Conservation (phyloP, 2,797 vertebrate genomes). For the Denticeps clupeoides region DNA sequence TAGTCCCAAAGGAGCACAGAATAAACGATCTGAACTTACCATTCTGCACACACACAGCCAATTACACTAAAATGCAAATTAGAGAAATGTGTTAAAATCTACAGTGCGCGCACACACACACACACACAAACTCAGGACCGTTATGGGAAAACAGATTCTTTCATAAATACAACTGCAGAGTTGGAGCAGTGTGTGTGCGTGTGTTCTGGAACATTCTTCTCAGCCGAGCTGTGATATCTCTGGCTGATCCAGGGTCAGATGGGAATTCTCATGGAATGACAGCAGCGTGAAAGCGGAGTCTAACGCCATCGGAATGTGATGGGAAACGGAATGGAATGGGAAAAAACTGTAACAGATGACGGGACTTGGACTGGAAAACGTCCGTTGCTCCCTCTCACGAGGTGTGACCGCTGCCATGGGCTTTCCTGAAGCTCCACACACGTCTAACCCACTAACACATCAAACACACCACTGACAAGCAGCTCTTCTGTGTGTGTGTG, state of each 20-base stretch:
- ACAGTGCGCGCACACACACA: constrained; percentile 10
- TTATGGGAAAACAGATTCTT: constrained; percentile 29
- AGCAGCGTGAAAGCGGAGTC: background rate
- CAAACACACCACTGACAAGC: too few relatives aligned
- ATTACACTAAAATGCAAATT: constrained; percentile 45
- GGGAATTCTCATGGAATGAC: constrained; percentile 12
- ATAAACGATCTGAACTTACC: constrained; percentile 42
- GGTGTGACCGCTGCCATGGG: constrained; percentile 7
- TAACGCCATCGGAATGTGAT: constrained; percentile 1
- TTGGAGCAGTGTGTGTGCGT: background rate
- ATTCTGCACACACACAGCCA: constrained; percentile 33
- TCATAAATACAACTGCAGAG: constrained; percentile 33
- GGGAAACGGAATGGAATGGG: constrained; percentile 4
- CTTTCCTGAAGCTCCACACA: background rate
- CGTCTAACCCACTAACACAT: background rate
- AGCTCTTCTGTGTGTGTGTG: too few relatives aligned
- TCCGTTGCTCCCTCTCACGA: constrained; percentile 13
- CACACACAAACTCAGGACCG: constrained; percentile 11
- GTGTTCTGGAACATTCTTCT: constrained; percentile 11
- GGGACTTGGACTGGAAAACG: constrained; percentile 14
- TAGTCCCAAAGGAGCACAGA: constrained; percentile 37
- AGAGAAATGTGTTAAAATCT: constrained; percentile 30
- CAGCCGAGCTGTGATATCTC: constrained; percentile 9
- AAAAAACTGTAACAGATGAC: background rate
- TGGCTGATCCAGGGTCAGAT: constrained; percentile 3